phyloP scores from a whole-genome alignment of 2,797 vertebrate genomes.

The Thamnophis elegans region DNA sequence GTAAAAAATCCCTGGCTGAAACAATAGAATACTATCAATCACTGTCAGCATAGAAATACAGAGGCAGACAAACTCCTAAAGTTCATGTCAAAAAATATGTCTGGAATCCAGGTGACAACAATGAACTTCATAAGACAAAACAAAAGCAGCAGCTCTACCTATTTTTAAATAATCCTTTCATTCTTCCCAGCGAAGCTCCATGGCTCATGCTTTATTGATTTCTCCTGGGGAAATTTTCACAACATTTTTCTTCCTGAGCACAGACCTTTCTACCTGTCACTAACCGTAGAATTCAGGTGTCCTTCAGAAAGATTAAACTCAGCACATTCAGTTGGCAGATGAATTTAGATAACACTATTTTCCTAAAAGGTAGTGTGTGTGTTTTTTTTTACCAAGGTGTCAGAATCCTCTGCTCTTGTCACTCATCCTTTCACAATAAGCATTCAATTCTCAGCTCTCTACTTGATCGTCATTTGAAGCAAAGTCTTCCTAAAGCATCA shows the following conservation, averaged over 20 bases:
- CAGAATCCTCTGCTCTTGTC: background rate
- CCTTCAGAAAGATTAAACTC: background rate
- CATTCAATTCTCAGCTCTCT: background rate
- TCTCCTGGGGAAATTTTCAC: background rate
- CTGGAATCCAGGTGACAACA: background rate
- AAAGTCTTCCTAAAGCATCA: background rate
- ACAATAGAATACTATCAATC: background rate
- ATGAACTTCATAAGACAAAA: background rate
- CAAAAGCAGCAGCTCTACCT: background rate
- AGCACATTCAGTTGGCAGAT: background rate
- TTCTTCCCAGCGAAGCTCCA: background rate
- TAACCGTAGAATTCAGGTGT: background rate
- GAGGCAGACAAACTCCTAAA: background rate
- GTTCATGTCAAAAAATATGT: background rate
- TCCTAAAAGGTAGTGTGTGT: background rate
- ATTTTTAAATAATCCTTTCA: conserved; percentile 4
- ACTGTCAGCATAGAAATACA: background rate
- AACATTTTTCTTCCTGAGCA: background rate
- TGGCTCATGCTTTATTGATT: background rate
- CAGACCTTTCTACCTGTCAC: background rate
- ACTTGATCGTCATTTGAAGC: background rate
- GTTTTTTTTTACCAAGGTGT: background rate
- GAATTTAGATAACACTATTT: conserved; percentile 4
- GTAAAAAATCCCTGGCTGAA: background rate
- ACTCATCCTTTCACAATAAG: background rate